Conservation (phyloP, 2,888 invertebrate genomes). For the Dermolepida albohirtum region DNA sequence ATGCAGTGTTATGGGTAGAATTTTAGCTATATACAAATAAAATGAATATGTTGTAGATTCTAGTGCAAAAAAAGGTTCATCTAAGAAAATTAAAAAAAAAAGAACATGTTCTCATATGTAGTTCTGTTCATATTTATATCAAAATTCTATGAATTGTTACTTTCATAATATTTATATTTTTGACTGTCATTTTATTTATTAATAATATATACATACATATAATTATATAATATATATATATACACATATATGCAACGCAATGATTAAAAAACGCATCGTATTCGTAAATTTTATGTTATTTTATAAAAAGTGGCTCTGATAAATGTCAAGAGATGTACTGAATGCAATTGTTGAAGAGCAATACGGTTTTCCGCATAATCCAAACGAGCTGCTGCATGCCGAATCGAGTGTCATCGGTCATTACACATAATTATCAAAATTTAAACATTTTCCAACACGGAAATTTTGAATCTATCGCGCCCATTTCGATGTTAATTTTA, state of each 20-base stretch:
- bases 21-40: constrained; percentile 41
- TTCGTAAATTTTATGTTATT: too few species aligned
- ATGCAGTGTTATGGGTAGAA: constrained; percentile 59
- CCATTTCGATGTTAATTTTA: too few species aligned
- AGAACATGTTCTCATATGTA: constrained; percentile 53
- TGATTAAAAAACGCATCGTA: too few species aligned
- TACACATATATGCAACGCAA: constrained; percentile 37
- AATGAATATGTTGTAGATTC: constrained; percentile 50
- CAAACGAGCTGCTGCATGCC: too few species aligned
- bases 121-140: constrained; percentile 56
- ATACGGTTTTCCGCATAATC: neutral
- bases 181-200: constrained; percentile 43
- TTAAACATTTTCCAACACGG: too few species aligned
- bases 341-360: constrained; percentile 49
- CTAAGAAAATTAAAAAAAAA: constrained; percentile 42
- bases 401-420: too few species aligned
- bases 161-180: constrained; percentile 45
- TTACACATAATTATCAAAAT: too few species aligned
- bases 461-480: too few species aligned
- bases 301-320: too few species aligned
- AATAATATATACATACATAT: constrained; percentile 34
- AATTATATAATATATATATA: constrained; percentile 49
- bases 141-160: constrained; percentile 53
- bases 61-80: constrained; percentile 53
- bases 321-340: constrained; percentile 49